Percentiles rank a stretch among this genome's conserved stretches.
Conservation (phyloP, 2,797 vertebrate genomes). For the Limosa lapponica region DNA sequence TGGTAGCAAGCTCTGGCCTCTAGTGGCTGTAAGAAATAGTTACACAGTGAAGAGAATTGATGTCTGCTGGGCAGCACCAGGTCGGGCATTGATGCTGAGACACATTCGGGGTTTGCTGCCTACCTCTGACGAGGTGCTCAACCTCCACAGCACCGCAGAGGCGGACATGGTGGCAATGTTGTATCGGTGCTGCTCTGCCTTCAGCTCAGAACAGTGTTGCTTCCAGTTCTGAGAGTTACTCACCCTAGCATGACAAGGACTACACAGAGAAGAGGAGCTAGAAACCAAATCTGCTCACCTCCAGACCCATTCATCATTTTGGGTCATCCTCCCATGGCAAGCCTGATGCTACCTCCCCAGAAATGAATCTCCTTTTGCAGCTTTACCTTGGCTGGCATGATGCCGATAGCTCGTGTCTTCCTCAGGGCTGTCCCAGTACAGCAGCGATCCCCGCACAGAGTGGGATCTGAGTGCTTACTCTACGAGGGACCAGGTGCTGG, state of each 20-base stretch:
- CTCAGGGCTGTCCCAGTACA: conserved; percentile 93
- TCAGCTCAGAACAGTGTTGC: neutral
- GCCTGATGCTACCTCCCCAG: accelerated
- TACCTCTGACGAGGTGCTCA: accelerated
- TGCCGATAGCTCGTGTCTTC: neutral
- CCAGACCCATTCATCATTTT: neutral
- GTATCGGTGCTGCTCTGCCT: neutral
- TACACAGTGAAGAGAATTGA: accelerated
- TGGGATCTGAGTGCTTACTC: conserved; percentile 90
- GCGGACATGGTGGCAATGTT: neutral
- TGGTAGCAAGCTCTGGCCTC: conserved; percentile 31
- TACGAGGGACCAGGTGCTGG: conserved; percentile 85
- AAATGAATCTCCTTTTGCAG: neutral
- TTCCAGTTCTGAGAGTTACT: neutral
- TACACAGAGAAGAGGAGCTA: neutral
- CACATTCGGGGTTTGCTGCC: neutral
- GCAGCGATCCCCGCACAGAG: conserved; percentile 91
- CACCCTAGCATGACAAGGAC: neutral
- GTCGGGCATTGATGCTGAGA: accelerated
- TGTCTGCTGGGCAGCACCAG: neutral
- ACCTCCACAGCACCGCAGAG: neutral
- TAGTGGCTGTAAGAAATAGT: neutral
- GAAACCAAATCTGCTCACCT: neutral
- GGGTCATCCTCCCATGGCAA: too few species aligned
- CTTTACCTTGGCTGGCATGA: neutral